These are phyloP conservation scores for Nomada hirtipes DNA, from an alignment of 2,888 invertebrate species.

Conservation along the genomic window DNA sequence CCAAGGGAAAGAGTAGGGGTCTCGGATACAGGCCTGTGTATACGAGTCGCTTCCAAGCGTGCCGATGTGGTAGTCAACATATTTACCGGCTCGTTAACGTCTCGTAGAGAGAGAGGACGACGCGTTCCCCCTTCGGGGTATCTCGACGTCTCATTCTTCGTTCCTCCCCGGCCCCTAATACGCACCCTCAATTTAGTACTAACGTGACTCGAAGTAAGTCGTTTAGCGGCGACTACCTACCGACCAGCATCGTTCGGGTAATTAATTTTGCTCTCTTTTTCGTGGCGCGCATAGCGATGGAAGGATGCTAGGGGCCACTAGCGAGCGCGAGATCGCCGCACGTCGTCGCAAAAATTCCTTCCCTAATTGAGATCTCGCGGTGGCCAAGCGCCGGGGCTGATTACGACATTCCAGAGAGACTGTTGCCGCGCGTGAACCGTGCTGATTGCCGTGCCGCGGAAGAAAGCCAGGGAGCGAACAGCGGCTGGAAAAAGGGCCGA, in stretches of 20 bases:
- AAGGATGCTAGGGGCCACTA: not conserved
- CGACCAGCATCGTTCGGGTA: slow-evolving; percentile 22
- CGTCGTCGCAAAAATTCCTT: slow-evolving; percentile 44
- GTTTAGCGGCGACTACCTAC: slow-evolving; percentile 33
- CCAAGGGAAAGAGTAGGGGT: slow-evolving; percentile 17
- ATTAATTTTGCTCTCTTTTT: slow-evolving; percentile 51
- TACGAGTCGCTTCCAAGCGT: slow-evolving; percentile 65
- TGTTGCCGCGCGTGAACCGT: slow-evolving; percentile 24
- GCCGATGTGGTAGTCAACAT: slow-evolving; percentile 83
- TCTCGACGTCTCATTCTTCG: slow-evolving; percentile 63
- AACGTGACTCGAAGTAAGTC: slow-evolving; percentile 62
- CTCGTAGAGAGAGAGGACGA: slow-evolving; percentile 73
- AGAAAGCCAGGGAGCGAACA: slow-evolving; percentile 26
- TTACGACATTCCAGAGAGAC: slow-evolving; percentile 48
- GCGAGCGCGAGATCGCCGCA: slow-evolving; percentile 11
- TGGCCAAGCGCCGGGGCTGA: slow-evolving; percentile 38
- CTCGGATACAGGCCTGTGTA: slow-evolving; percentile 42
- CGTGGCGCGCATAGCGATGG: slow-evolving; percentile 23
- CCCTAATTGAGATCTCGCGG: slow-evolving; percentile 51
- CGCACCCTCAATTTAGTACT: slow-evolving; percentile 60
- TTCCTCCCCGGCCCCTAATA: slow-evolving; percentile 52
- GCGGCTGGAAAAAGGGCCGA: not conserved
- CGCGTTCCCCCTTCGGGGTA: slow-evolving; percentile 47
- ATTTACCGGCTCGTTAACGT: slow-evolving; percentile 84
- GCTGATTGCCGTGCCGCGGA: slow-evolving; percentile 28